phyloP scores from a whole-genome alignment of 37 sponge, comb jelly and placozoan genomes.

The Oscarella lobularis region DNA sequence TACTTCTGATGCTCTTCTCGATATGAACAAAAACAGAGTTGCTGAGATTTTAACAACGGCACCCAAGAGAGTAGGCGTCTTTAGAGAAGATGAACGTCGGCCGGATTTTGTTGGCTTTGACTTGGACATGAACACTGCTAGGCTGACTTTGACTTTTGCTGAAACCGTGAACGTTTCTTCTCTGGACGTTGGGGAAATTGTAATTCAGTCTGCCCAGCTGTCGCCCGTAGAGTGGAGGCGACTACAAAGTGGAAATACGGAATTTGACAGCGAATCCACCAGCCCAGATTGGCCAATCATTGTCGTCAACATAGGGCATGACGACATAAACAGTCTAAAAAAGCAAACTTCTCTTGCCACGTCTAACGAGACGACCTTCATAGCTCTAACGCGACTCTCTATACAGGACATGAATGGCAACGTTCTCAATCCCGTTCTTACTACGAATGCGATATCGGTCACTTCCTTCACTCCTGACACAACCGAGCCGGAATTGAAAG shows the following conservation, averaged over 20 bases:
- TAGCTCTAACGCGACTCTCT: constrained; percentile 36
- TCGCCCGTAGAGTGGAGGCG: constrained; percentile 14
- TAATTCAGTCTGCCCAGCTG: constrained; percentile 31
- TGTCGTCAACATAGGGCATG: constrained; percentile 31
- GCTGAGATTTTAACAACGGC: not conserved
- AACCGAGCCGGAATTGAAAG: constrained; percentile 29
- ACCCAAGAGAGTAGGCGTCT: not conserved
- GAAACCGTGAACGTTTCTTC: constrained; percentile 72
- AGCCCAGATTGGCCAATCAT: constrained; percentile 60
- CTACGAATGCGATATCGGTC: constrained; percentile 16
- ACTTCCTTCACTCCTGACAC: constrained; percentile 24
- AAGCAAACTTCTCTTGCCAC: constrained; percentile 37
- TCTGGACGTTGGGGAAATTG: constrained; percentile 36
- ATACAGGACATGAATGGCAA: constrained; percentile 58
- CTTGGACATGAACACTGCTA: constrained; percentile 53
- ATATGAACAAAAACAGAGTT: constrained; percentile 47
- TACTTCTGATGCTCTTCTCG: constrained; percentile 22
- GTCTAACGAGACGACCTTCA: constrained; percentile 42
- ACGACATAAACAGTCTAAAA: constrained; percentile 72
- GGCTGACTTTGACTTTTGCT: constrained; percentile 44
- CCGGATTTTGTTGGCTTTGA: constrained; percentile 44
- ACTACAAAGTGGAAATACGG: not conserved
- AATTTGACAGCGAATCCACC: constrained; percentile 19
- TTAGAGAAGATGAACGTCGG: constrained; percentile 28
- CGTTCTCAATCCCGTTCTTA: constrained; percentile 9